Evolutionary conservation across 1,140 invertebrate species (phyloP).

Genomic region (Dendrolimus punctatus): DNA sequence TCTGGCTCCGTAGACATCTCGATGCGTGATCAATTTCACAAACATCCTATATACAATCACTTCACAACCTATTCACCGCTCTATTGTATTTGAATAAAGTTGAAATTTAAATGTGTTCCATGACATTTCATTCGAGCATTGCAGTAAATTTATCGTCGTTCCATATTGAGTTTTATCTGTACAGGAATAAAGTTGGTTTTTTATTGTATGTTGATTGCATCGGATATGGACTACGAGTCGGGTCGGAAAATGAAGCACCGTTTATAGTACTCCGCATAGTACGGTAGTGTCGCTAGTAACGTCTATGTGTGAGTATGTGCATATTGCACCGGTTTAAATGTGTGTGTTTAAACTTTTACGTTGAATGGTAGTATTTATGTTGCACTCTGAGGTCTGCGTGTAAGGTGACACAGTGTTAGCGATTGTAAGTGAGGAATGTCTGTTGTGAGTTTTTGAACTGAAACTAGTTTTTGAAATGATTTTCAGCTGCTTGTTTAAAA

Average conservation of each 20-base stretch:
- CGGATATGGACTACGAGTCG: constrained; percentile 32
- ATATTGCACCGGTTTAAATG: constrained; percentile 15
- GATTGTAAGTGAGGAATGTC: no score
- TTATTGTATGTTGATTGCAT: constrained; percentile 1
- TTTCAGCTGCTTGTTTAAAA: no score
- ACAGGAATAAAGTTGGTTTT: constrained; percentile 24
- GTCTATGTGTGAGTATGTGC: constrained; percentile 23
- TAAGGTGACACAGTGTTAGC: no score
- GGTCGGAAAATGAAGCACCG: constrained; percentile 58
- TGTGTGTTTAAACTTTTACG: constrained; percentile 16
- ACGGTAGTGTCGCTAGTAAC: constrained; percentile 49
- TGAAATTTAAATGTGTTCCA: neutral
- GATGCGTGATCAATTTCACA: constrained; percentile 5
- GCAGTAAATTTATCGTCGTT: constrained; percentile 1
- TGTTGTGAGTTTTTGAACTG: no score
- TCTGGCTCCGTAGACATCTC: constrained; percentile 50
- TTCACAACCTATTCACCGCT: constrained; percentile 14
- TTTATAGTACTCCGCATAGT: constrained; percentile 60
- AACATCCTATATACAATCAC: constrained; percentile 15
- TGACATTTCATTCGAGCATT: no score
- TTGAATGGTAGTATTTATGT: constrained; percentile 6
- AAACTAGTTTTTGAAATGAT: no score
- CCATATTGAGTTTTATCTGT: constrained; percentile 15
- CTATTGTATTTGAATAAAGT: constrained; percentile 14
- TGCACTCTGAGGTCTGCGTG: neutral